Evolutionary conservation across 2,113 vertebrate species (phyloP), one percentile per base, ranked within the genome.

Genomic region (Perca flavescens): DNA sequence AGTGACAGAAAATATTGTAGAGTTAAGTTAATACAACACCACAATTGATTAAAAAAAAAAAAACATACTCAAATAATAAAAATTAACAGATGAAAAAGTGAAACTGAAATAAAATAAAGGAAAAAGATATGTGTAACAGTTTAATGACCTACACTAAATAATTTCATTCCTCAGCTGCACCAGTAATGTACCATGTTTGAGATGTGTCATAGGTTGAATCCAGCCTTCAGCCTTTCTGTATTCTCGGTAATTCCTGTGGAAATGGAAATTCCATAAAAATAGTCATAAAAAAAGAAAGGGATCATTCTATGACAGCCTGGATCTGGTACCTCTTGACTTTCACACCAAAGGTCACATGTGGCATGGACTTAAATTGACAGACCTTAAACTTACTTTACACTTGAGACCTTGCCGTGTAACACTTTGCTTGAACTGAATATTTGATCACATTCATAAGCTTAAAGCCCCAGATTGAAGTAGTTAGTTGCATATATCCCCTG

Each of bases 331-430:
- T 88, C 76, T 91, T 77, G 88, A 91, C 92, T 83, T 81, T 84
- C 77, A 62, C 70, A 53, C 65, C 71, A 77, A 50, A 88, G 91
- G 92, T 92, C 91, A 92, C 91, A 91, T 79, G 72, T 91, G 91
- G 87, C 69, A 46, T 22, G 46, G 79, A 60, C 80, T 85, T 77
- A 58, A 90, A 86, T 25, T 71, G 84, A 90, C 82, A 79, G 88
- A 80, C 84, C 79, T 82, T 84, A 89, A 90, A 86, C 83, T 82
- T 82, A 71, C 82, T 89, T 92, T 91, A 91, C 90, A 89, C 90
- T 79, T 16, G 80, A 77, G 92, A 68, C 80, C 77, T 70, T 60
- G 70, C 71, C 61, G 65, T 82, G 83, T 67, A 90, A 88, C 89
- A 83, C 85, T 89, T 83, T 67, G 82, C 82, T 57, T 84, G 60